phyloP scores from a whole-genome alignment of 2,888 invertebrate species.

The Polyommatus icarus region DNA sequence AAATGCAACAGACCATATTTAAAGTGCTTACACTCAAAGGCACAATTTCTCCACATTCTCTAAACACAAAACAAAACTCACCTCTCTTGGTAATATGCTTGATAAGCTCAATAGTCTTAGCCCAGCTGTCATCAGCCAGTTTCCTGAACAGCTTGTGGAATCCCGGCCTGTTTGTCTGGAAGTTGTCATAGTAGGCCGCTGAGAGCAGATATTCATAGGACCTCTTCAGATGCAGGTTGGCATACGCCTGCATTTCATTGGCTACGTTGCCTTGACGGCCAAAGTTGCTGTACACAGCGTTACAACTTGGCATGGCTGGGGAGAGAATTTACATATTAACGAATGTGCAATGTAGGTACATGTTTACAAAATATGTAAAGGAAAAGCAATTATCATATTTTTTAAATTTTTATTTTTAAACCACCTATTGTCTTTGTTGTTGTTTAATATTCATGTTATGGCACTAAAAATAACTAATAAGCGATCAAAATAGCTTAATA shows the following conservation, averaged over 20 bases:
- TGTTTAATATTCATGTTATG: too few species aligned
- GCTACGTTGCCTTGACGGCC: conserved; percentile 70
- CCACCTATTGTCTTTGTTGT: too few species aligned
- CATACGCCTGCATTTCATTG: conserved; percentile 73
- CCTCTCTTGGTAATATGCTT: conserved; percentile 89
- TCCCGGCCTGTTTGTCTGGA: conserved; percentile 86
- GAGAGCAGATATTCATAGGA: conserved; percentile 89
- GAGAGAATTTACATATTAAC: conserved; percentile 30
- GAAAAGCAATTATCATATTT: too few species aligned
- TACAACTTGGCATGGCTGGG: conserved; percentile 78
- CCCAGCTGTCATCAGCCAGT: conserved; percentile 87
- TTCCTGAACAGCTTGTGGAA: conserved; percentile 87
- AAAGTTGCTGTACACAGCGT: conserved; percentile 83
- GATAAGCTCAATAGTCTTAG: conserved; percentile 86
- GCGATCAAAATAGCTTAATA: too few species aligned
- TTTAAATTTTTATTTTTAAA: too few species aligned
- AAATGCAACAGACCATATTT: too few species aligned
- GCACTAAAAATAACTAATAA: too few species aligned
- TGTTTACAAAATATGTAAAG: too few species aligned
- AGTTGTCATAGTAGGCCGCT: conserved; percentile 88
- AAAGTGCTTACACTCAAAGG: too few species aligned
- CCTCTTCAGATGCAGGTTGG: conserved; percentile 83
- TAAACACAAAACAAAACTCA: conserved; percentile 42
- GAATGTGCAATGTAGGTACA: too few species aligned
- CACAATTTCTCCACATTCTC: not conserved